phyloP scores from a whole-genome alignment of 2,113 vertebrate genomes.

The Cynocephalus volans region DNA sequence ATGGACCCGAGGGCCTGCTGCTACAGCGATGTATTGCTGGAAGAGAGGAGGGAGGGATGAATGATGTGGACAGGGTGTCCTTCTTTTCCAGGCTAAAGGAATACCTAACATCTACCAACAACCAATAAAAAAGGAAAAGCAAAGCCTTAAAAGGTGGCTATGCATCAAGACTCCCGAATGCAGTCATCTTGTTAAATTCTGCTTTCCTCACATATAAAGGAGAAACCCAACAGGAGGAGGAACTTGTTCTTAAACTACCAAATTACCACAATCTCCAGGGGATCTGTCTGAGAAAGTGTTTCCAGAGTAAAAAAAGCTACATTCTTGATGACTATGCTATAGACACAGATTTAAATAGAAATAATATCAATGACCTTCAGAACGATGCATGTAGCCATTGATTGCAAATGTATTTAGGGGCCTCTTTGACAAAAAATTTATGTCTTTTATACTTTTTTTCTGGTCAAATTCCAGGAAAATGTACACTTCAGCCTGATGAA shows the following conservation, averaged over 20 bases:
- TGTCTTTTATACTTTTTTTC: background rate
- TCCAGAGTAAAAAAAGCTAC: background rate
- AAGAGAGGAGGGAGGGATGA: background rate
- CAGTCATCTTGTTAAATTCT: constrained; percentile 3
- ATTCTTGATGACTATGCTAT: background rate
- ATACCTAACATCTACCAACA: no score
- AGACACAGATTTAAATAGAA: background rate
- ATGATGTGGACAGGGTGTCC: no score
- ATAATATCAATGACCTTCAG: background rate
- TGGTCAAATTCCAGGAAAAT: background rate
- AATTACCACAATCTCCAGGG: background rate
- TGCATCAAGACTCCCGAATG: background rate
- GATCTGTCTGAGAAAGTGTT: background rate
- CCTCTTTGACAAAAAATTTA: background rate
- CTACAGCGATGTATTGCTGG: background rate
- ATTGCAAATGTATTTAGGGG: background rate
- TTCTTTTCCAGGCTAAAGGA: background rate
- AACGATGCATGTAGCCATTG: background rate
- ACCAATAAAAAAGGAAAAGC: background rate
- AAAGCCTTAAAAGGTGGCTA: background rate
- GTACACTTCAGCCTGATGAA: background rate
- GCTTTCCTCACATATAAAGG: background rate
- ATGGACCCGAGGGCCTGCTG: background rate
- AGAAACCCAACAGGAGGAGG: background rate
- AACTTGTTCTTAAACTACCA: background rate